Base-by-base conservation (phyloP, 2,113 vertebrate species). In the Echinops telfairi region DNA sequence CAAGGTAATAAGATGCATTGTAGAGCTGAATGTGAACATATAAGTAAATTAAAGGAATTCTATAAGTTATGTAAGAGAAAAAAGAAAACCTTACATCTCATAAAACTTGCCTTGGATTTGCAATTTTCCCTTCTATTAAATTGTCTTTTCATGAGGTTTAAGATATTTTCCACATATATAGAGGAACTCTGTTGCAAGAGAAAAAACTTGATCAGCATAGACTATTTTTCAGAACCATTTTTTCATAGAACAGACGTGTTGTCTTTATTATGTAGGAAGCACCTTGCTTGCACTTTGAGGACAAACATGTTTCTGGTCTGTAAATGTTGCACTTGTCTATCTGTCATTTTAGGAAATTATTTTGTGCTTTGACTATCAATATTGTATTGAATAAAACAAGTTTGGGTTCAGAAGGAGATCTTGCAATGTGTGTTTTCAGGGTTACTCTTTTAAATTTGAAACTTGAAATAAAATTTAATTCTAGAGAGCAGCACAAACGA, bases 51-150 rank as follows among this genome's bases (percentile, higher is more conserved):
- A 88, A 79, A 38, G 58, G 36, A 80, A 33, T 90, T 93, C 70
- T 89, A 84, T n/a, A 91, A 92, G 77, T 22, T 94, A 88, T 62
- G 88, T 92, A 71, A 95, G 94, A 88, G 16, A 88, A 53, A 70
- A 91, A 43, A 78, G 62, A 92, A 85, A 43, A 22, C 7, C 6
- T 66, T 76, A 71, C 1, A 47, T 17, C 3, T 93, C 58, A 81
- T 92, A 29, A 90, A 88, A 84, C 60, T 47, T 88, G 2, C 23
- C 22, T 90, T 81, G 31, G 57, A 38, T 7, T 88, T 82, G 29
- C 14, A 82, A 78, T 66, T 92, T 84, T 31, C 25, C 43, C 10
- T 92, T 88, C 60, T 15, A 53, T 77, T 88, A 88, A 90, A 90
- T 95, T 92, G 92, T 27, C 16, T 93, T 94, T 82, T 87, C 47